Evolutionary conservation across 2,113 vertebrate genomes (phyloP).

Genomic region (Ophiodon elongatus): DNA sequence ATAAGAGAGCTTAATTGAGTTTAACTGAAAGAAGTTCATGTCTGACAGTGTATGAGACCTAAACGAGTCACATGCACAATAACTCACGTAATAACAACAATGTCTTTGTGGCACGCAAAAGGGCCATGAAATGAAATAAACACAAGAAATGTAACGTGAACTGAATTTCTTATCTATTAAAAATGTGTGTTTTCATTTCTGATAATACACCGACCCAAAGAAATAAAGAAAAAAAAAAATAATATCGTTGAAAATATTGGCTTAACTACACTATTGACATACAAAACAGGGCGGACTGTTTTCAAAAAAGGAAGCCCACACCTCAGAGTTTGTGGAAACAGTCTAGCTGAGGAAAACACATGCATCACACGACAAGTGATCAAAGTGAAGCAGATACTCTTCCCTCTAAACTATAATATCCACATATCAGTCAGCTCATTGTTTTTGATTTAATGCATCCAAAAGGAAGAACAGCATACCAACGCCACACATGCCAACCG

Average conservation of each 20-base stretch:
- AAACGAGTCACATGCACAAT: not conserved
- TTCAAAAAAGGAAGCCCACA: conserved; percentile 46
- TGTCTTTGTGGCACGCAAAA: not conserved
- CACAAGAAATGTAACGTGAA: not conserved
- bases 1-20: not conserved
- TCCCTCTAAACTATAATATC: not conserved
- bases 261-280: not conserved
- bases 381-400: not conserved
- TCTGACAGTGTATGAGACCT: not conserved
- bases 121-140: not conserved
- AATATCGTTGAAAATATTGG: not conserved
- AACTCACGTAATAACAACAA: not conserved
- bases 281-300: not conserved
- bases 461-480: not conserved
- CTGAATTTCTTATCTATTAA: not conserved
- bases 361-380: not conserved
- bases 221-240: not conserved
- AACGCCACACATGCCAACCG: not conserved
- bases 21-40: not conserved
- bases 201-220: not conserved
- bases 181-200: not conserved
- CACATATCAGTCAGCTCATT: not conserved
- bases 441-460: not conserved
- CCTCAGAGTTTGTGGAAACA: conserved; percentile 43
- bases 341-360: not conserved